Evolutionary conservation across 2,888 invertebrate species (phyloP), one percentile per base, ranked within the genome.

Genomic region (Parasteatoda lunata): DNA sequence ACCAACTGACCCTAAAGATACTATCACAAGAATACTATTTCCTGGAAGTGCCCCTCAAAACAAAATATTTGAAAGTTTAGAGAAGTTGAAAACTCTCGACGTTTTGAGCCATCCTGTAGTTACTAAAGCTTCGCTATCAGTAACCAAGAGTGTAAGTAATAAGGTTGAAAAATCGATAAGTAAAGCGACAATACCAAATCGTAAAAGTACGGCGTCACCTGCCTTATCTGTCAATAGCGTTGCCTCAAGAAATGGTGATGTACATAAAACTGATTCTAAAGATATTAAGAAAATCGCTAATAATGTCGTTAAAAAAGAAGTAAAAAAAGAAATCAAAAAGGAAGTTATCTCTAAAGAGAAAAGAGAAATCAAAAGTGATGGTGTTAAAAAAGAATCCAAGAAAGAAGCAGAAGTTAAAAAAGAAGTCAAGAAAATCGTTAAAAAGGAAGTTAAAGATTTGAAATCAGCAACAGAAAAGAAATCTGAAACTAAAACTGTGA

Each of bases 41-140:
- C 98, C 98, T 0, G 98, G 98, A 77, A 97, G 97, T 90, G 96
- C 97, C 54, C 98, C 98, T 0, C 98, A 98, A 92, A 95, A 96
- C 91, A 98, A 97, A 93, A 96, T 98, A 90, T 96, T 98, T 91
- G 98, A 98, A 93, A 98, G 98, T 4, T 93, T 99, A 89, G 98
- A 98, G 90, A 96, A 95, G 91, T 92, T 98, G n/a, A 96, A 96
- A 92, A 95, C 96, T 52, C 52, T 89, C 47, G 88, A 89, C 30
- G 76, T 88, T n/a, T 52, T 89, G 11, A 86, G 85, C 48, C 85
- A 88, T 4, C 88, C 85, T 5, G 77, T 80, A 45, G 83, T 79
- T 3, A 85, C 88, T 3, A 78, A 88, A 66, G 76, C 78, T 4
- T 86, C 85, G 4, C 71, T 88, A 3, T 76, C 73, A n/a, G 72